Evolutionary conservation across 2,888 invertebrate genomes (phyloP).

Genomic region (Harpagoxenus sublaevis): DNA sequence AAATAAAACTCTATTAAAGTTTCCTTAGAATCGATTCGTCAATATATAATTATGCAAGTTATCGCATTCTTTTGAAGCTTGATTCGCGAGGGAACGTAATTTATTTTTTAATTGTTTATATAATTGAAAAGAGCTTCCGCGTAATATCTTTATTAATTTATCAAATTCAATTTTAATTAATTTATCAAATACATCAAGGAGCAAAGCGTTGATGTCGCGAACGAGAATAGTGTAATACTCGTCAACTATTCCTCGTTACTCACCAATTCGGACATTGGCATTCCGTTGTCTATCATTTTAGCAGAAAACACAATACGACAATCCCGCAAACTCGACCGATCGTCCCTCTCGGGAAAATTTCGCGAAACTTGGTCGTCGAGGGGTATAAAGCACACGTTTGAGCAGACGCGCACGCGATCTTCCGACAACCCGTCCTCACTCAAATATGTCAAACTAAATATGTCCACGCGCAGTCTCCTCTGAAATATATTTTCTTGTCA

Average conservation of each 20-base stretch:
- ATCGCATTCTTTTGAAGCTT: neutral
- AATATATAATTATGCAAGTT: neutral
- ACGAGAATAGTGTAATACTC: neutral
- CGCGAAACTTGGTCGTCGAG: neutral
- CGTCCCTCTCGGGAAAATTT: neutral
- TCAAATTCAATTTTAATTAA: neutral
- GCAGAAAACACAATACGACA: neutral
- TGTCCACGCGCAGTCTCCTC: neutral
- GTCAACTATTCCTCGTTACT: slow-evolving; percentile 46
- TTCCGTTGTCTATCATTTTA: slow-evolving; percentile 63
- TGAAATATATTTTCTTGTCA: neutral
- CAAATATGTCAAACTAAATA: neutral
- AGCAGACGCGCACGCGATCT: slow-evolving; percentile 27
- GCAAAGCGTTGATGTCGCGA: too few relatives aligned
- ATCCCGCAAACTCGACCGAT: neutral
- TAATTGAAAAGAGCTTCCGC: neutral
- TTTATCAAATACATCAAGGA: neutral
- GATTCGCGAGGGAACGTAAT: neutral
- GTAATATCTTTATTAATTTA: neutral
- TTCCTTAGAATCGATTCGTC: neutral
- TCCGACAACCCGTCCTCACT: neutral
- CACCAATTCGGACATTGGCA: slow-evolving; percentile 74
- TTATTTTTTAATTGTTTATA: neutral
- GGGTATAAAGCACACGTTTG: neutral
- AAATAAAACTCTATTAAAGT: neutral